Conservation (phyloP, 35 echinoderm and acorn worm genomes). For the Antedon bifida region DNA sequence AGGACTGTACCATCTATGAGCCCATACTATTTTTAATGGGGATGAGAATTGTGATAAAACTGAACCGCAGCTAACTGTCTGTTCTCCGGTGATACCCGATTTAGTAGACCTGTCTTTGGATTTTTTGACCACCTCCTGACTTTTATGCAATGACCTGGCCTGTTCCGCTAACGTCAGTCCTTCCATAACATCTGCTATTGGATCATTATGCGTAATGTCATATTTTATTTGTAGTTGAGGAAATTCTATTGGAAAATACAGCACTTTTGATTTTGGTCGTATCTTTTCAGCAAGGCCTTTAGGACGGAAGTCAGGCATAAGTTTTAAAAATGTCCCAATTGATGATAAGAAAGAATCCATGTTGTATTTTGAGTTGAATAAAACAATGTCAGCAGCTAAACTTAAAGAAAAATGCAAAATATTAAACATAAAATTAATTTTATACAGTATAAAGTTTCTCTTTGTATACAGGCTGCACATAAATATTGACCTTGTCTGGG, state of each 20-base stretch:
- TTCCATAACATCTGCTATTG: not conserved
- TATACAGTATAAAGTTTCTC: too few species aligned
- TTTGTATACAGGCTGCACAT: too few species aligned
- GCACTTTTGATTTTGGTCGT: slow-evolving; percentile 62
- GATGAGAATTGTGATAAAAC: not conserved
- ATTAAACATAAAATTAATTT: not conserved
- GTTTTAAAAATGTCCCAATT: slow-evolving; percentile 66
- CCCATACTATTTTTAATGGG: slow-evolving; percentile 73
- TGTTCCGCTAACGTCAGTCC: too few species aligned
- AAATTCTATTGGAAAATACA: slow-evolving; percentile 63
- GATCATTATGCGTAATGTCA: not conserved
- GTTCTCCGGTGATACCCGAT: not conserved
- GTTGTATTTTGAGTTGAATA: slow-evolving; percentile 88
- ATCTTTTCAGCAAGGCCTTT: slow-evolving; percentile 37
- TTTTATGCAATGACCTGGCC: too few species aligned
- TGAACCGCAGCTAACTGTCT: not conserved
- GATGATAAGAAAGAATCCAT: slow-evolving; percentile 68
- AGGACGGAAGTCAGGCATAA: slow-evolving; percentile 67
- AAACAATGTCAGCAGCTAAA: slow-evolving; percentile 60
- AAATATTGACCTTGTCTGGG: too few species aligned
- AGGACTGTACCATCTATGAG: slow-evolving; percentile 96
- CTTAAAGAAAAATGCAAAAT: slow-evolving; percentile 36
- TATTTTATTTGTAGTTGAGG: not conserved
- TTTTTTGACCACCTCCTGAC: too few species aligned
- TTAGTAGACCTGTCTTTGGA: too few species aligned